Base-by-base conservation (phyloP, 2,888 invertebrate species). In the Saturnia pavonia region DNA sequence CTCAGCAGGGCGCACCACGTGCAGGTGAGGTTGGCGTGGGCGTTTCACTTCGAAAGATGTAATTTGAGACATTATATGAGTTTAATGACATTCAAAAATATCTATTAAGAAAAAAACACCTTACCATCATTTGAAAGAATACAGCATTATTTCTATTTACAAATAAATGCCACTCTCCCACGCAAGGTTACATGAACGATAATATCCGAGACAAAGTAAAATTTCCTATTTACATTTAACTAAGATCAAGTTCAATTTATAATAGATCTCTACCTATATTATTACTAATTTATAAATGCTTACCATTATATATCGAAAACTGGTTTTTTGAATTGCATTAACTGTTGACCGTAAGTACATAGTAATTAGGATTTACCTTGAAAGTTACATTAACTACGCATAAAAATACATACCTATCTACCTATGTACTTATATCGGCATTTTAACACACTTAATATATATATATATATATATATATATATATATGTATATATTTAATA, bases 351-450 rank as follows among this genome's bases (percentile, higher is more conserved):
- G 80, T 77, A 83, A 84, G 78, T 60, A 25, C 79, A 84, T 81
- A 84, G 84, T 87, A 90, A 91, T 91, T 90, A 91, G 82, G 77
- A 80, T 78, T 90, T 83, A 78, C 91, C 91, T 91, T 91, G 91
- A 88, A 83, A 73, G 72, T 69, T 77, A 75, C 74, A 79, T 81
- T 78, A 80, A 73, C 80, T 78, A 81, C 82, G 80, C 75, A 78
- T 81, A 74, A 74, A 71, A 73, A 73, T 75, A 70, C 68, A 42
- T 72, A 74, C 65, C 42, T 67, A 74, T 67, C 42, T 67, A 69
- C n/a, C 42, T 69, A 66, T 68, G 51, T 51, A 66, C 67, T 66
- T 67, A 51, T 54, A 22, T 51, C 51, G 22, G 51, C 40, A 65
- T 66, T 40, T 70, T 12, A 48, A 27, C 51, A 34, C 12, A 54